phyloP scores from a whole-genome alignment of 2,113 vertebrate species.

The Vimba vimba region DNA sequence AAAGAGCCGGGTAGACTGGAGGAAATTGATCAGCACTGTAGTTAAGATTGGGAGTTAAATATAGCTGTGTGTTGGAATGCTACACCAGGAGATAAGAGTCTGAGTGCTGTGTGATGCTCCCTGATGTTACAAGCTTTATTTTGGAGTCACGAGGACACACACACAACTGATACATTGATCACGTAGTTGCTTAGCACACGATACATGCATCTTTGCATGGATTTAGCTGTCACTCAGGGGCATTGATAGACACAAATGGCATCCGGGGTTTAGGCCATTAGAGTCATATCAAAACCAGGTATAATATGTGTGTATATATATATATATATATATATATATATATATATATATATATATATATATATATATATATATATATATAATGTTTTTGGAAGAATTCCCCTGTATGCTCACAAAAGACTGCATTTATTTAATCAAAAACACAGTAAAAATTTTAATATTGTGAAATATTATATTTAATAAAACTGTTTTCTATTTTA shows the following conservation, averaged over 20 bases:
- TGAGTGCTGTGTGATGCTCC: constrained; percentile 23
- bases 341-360: too few species aligned
- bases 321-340: too few species aligned
- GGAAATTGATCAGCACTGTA: constrained; percentile 58
- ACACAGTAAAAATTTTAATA: neutral
- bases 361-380: too few species aligned
- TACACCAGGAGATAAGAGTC: constrained; percentile 47
- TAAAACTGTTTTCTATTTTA: neutral
- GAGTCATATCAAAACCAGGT: constrained; percentile 1
- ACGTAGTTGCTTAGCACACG: constrained; percentile 24
- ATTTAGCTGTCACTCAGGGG: constrained; percentile 34
- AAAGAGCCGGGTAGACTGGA: constrained; percentile 46
- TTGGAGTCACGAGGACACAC: constrained; percentile 21
- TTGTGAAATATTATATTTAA: neutral
- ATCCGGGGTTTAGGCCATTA: neutral
- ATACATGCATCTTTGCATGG: constrained; percentile 13
- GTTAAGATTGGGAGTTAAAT: constrained; percentile 60
- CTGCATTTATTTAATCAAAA: neutral
- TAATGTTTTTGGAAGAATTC: neutral
- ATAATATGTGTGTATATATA: too few species aligned
- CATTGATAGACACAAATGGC: constrained; percentile 24
- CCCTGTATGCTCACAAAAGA: neutral
- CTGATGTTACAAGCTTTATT: constrained; percentile 42
- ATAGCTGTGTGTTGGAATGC: constrained; percentile 50
- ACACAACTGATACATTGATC: constrained; percentile 44